phyloP scores from a whole-genome alignment of 2,888 invertebrate species.

The Candidula unifasciata region DNA sequence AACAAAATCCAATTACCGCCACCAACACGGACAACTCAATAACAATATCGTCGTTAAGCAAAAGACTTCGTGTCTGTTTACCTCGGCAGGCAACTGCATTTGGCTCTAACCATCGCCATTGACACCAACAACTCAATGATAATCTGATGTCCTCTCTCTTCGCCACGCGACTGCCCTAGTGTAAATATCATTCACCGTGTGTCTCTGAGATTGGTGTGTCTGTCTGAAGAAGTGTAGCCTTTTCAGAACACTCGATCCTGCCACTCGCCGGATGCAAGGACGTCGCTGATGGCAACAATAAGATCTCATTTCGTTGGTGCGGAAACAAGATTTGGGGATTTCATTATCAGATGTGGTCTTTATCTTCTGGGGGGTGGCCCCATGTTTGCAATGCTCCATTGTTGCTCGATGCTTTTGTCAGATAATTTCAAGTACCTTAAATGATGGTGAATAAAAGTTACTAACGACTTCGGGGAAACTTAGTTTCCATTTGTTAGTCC shows the following conservation, averaged over 20 bases:
- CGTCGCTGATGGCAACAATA: slow-evolving; percentile 11
- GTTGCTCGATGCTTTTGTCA: neutral
- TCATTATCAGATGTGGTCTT: neutral
- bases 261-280: slow-evolving; percentile 12
- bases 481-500: too few species aligned
- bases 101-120: neutral
- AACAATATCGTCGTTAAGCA: slow-evolving; percentile 33
- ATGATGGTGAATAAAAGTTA: too few species aligned
- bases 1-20: neutral
- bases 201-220: slow-evolving; percentile 32
- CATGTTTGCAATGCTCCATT: neutral
- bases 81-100: neutral
- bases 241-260: slow-evolving; percentile 1
- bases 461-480: too few species aligned
- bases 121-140: neutral
- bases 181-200: slow-evolving; percentile 39
- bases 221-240: slow-evolving; percentile 8
- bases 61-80: neutral
- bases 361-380: neutral
- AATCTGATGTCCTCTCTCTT: slow-evolving; percentile 16
- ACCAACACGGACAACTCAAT: neutral
- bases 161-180: slow-evolving; percentile 38
- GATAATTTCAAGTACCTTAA: too few species aligned
- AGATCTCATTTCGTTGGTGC: neutral
- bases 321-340: neutral